Percentiles rank a stretch among this genome's conserved stretches.
Conservation (phyloP, 1,140 invertebrate genomes). For the Muscidifurax raptorellus region DNA sequence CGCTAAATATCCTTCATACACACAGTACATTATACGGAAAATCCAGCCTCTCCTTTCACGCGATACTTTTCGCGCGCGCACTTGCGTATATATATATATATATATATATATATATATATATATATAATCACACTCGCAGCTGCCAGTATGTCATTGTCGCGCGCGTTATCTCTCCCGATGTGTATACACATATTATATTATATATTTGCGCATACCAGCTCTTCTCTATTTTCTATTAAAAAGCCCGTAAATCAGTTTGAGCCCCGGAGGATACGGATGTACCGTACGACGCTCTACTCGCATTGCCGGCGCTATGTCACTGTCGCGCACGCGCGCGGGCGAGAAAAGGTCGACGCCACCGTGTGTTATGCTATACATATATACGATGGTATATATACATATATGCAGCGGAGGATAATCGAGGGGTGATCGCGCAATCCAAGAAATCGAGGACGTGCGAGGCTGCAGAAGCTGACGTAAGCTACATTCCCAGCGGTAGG, state of each 20-base stretch:
- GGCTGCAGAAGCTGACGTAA: neutral
- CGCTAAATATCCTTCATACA: too few species aligned
- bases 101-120: neutral
- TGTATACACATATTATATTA: neutral
- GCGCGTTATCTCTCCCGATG: neutral
- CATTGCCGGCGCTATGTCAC: neutral
- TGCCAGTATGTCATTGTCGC: constrained; percentile 25
- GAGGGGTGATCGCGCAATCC: neutral
- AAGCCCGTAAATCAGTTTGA: neutral
- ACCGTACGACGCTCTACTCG: neutral
- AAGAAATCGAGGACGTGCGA: neutral
- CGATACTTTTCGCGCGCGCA: too few species aligned
- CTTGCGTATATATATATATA: neutral
- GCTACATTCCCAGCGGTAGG: neutral
- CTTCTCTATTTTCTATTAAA: constrained; percentile 9
- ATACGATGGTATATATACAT: neutral
- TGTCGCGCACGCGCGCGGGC: neutral
- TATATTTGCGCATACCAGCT: neutral
- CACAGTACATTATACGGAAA: too few species aligned
- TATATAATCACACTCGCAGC: neutral
- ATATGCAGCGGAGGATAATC: neutral
- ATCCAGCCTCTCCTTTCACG: constrained; percentile 13
- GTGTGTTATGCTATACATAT: neutral
- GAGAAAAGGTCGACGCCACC: neutral
- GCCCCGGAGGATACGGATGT: neutral